Evolutionary conservation across 92 coral and sea anemone genomes (phyloP), one percentile per base, ranked within the genome.

Genomic region (Parazoanthus swiftii): DNA sequence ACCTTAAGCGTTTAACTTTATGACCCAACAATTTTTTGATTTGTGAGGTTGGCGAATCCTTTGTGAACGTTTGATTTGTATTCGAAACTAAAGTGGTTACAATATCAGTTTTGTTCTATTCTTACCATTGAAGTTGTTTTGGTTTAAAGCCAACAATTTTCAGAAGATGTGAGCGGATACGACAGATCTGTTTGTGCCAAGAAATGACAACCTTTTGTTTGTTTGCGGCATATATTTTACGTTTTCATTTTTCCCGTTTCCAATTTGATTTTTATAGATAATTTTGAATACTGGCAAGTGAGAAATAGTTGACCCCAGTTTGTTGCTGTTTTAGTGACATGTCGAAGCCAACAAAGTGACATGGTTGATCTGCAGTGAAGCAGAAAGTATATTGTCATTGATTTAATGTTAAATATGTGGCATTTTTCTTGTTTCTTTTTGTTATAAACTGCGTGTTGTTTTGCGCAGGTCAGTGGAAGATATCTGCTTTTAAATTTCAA

Each of bases 101-200:
- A 84, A 84, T 70, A 71, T 84, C 67, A 66, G 87, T 71, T 51
- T 71, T 80, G 43, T 58, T 80, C 37, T 80, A 44, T 6, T 54
- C 59, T 46, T 39, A 80, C 46, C 67, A 80, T 68, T 72, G 87
- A 84, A 46, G 74, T 48, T 71, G 79, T 46, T 66, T 82, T 84
- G 87, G 87, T 84, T 68, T 3, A n/a, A 44, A 84, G 87, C 87
- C 87, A 84, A 48, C 5, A 70, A 14, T 71, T 51, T 72, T 16
- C 78, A 84, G 35, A 56, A 70, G 51, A 46, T 71, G 77, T 46
- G 79, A 84, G 29, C n/a, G 42, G 63, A 70, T 44, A 38, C 35
- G 70, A 23, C 51, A 0, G 43, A 54, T 44, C 76, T 39, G 37
- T 8, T 82, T 82, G 35, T 66, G 50, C 74, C 58, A 18, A n/a